phyloP scores from a whole-genome alignment of 2,113 vertebrate genomes.

The Plectropomus leopardus region DNA sequence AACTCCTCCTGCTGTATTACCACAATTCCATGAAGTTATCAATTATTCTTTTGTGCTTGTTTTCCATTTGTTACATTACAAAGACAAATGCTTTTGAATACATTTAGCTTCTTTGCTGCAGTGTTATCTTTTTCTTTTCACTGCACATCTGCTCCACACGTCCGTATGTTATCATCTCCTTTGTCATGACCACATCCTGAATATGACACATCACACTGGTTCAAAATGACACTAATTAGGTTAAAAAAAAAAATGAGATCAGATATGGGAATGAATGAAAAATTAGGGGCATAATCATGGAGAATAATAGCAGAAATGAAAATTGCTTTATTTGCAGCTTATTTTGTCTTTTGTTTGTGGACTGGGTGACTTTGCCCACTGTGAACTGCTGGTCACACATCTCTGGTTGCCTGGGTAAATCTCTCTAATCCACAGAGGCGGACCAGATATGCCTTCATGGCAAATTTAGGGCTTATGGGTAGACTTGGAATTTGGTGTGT shows the following conservation, averaged over 20 bases:
- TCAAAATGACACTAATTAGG: constrained; percentile 46
- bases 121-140: constrained; percentile 41
- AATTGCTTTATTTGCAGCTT: constrained; percentile 45
- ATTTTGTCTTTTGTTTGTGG: constrained; percentile 50
- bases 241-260: constrained; percentile 19
- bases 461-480: constrained; percentile 79
- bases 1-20: neutral
- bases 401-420: constrained; percentile 71
- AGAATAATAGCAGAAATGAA: constrained; percentile 28
- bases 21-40: constrained; percentile 31
- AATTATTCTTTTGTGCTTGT: constrained; percentile 46
- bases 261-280: constrained; percentile 31
- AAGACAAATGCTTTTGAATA: constrained; percentile 21
- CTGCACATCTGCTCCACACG: constrained; percentile 14
- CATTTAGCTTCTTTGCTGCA: constrained; percentile 15
- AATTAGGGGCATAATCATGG: constrained; percentile 19
- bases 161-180: constrained; percentile 24
- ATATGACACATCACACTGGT: constrained; percentile 27
- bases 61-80: constrained; percentile 30
- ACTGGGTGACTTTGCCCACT: constrained; percentile 50
- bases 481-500: constrained; percentile 77
- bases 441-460: constrained; percentile 79
- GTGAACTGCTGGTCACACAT: constrained; percentile 69
- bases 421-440: constrained; percentile 79
- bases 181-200: constrained; percentile 48